phyloP scores from a whole-genome alignment of 2,888 invertebrate species.

The Adineta ricciae region DNA sequence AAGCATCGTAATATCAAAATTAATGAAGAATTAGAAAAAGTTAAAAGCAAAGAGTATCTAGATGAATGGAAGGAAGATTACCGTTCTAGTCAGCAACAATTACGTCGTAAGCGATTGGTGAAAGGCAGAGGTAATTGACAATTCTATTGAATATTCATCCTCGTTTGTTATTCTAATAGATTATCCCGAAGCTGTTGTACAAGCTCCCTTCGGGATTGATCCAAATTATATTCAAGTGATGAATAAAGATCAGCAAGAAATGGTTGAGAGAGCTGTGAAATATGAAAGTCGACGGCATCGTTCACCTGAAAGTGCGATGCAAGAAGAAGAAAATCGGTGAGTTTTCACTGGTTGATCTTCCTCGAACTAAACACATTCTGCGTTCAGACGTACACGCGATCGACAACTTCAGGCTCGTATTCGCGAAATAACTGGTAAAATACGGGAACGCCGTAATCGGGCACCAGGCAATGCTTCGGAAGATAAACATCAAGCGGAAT shows the following conservation, averaged over 20 bases:
- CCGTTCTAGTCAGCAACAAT: not conserved
- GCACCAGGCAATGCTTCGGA: slow-evolving; percentile 45
- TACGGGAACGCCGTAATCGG: slow-evolving; percentile 42
- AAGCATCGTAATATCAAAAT: slow-evolving; percentile 14
- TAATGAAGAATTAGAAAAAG: not conserved
- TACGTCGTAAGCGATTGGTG: not conserved
- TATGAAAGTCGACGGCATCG: slow-evolving; percentile 10
- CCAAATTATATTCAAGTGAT: slow-evolving; percentile 41
- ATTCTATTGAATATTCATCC: too few relatives aligned
- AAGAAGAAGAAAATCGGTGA: not conserved
- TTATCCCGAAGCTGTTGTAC: slow-evolving; percentile 41
- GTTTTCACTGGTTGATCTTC: too few relatives aligned
- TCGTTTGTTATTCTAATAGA: slow-evolving; percentile 35
- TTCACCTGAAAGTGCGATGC: not conserved
- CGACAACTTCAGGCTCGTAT: slow-evolving; percentile 43
- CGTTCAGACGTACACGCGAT: slow-evolving; percentile 39
- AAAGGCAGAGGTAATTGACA: slow-evolving; percentile 1
- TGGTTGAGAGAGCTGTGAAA: not conserved
- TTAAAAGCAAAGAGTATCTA: not conserved
- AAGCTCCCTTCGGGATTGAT: slow-evolving; percentile 45
- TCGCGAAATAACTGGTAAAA: slow-evolving; percentile 42
- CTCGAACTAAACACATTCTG: not conserved
- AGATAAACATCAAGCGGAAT: slow-evolving; percentile 37
- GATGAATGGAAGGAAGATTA: slow-evolving; percentile 15
- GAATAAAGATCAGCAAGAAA: slow-evolving; percentile 42